Percentiles rank a stretch among this genome's conserved stretches.
Evolutionary conservation across 2,888 invertebrate species (phyloP).

Genomic region (Mechanitis messenoides): DNA sequence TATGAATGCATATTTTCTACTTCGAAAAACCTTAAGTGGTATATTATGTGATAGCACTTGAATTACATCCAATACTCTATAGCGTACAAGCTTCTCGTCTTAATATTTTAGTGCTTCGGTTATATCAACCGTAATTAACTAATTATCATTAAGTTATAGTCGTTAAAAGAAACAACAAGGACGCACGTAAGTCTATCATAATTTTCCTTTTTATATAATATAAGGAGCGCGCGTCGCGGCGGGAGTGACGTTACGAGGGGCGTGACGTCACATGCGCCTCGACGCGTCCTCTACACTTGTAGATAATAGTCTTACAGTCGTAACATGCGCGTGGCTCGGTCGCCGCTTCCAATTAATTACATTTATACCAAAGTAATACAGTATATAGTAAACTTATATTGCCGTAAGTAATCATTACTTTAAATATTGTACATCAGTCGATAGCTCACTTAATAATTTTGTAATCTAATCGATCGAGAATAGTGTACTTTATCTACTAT

Average conservation of each 20-base stretch:
- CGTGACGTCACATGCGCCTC: constrained; percentile 36
- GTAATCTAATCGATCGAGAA: constrained; percentile 71
- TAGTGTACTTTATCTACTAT: constrained; percentile 74
- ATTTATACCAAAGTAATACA: constrained; percentile 69
- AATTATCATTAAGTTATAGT: constrained; percentile 73
- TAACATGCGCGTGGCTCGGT: constrained; percentile 67
- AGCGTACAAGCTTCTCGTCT: constrained; percentile 73
- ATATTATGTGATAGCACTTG: constrained; percentile 68
- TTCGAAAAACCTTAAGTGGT: constrained; percentile 67
- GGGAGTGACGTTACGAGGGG: constrained; percentile 25
- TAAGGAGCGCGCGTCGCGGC: constrained; percentile 47
- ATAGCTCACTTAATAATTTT: constrained; percentile 73
- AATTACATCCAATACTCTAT: constrained; percentile 66
- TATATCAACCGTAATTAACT: constrained; percentile 78
- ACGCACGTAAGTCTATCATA: constrained; percentile 75
- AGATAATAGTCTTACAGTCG: constrained; percentile 74
- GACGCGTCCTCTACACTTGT: constrained; percentile 66
- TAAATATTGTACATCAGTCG: constrained; percentile 76
- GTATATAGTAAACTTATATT: constrained; percentile 73
- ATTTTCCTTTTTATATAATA: constrained; percentile 74
- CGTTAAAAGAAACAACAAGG: constrained; percentile 67
- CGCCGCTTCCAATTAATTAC: constrained; percentile 69
- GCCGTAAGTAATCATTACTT: constrained; percentile 72
- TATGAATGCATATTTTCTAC: constrained; percentile 75
- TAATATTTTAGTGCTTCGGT: constrained; percentile 67